These are phyloP conservation scores for Macrosoma leucophasiata DNA, from an alignment of 2,888 invertebrate genomes.

Conservation along the genomic window DNA sequence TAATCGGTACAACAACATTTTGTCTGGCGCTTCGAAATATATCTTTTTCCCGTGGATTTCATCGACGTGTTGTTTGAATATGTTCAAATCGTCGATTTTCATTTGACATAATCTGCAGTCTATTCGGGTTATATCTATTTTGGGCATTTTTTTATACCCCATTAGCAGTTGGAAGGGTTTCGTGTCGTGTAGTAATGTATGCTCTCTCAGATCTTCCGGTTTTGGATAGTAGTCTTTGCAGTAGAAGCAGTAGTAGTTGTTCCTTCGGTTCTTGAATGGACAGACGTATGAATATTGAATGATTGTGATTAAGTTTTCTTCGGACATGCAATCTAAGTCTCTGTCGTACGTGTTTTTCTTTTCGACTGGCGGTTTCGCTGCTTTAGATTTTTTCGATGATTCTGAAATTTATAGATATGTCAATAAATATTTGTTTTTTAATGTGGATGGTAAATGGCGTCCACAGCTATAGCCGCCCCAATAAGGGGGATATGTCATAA, in stretches of 20 bases:
- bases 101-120: slow-evolving; percentile 53
- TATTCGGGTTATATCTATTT: slow-evolving; percentile 60
- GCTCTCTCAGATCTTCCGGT: slow-evolving; percentile 60
- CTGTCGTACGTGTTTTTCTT: slow-evolving; percentile 57
- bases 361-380: slow-evolving; percentile 41
- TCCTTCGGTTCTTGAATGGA: slow-evolving; percentile 61
- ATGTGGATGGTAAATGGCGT: too few species aligned
- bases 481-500: too few species aligned
- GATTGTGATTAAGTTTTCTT: slow-evolving; percentile 59
- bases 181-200: slow-evolving; percentile 56
- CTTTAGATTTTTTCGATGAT: too few species aligned
- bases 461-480: too few species aligned
- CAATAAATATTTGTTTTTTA: too few species aligned
- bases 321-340: slow-evolving; percentile 64
- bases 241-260: slow-evolving; percentile 66
- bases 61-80: slow-evolving; percentile 59
- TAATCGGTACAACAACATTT: slow-evolving; percentile 51
- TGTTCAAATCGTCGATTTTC: slow-evolving; percentile 51
- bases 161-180: slow-evolving; percentile 61
- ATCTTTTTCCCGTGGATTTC: slow-evolving; percentile 58
- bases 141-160: slow-evolving; percentile 66
- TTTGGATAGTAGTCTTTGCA: slow-evolving; percentile 66
- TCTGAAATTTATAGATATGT: too few species aligned
- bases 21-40: slow-evolving; percentile 62
- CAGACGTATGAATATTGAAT: slow-evolving; percentile 63